These are phyloP conservation scores for Rhaphigaster nebulosa DNA, from an alignment of 2,888 invertebrate species.

Conservation along the genomic window DNA sequence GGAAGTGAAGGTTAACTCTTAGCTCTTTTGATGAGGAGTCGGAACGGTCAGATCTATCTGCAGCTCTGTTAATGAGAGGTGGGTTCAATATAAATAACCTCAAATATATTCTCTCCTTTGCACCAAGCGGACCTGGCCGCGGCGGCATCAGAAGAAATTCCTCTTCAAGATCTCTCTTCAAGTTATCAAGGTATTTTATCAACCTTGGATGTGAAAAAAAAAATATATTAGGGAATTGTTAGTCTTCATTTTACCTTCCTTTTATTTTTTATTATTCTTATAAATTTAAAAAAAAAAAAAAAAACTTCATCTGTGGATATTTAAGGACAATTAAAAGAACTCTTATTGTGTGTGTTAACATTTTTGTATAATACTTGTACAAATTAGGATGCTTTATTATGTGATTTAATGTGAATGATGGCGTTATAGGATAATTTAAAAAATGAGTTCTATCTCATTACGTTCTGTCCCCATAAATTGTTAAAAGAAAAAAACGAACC, in stretches of 20 bases:
- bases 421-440: slow-evolving; percentile 10
- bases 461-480: neutral
- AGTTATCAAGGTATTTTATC: slow-evolving; percentile 53
- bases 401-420: slow-evolving; percentile 17
- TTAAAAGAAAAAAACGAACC: neutral
- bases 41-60: neutral
- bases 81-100: slow-evolving; percentile 58
- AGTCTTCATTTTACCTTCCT: slow-evolving; percentile 28
- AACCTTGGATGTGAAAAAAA: slow-evolving; percentile 55
- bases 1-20: neutral
- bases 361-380: slow-evolving; percentile 56
- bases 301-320: slow-evolving; percentile 30
- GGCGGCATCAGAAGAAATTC: neutral
- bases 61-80: slow-evolving; percentile 50
- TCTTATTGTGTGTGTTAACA: slow-evolving; percentile 53
- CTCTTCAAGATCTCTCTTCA: slow-evolving; percentile 44
- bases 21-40: neutral
- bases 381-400: slow-evolving; percentile 20
- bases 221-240: slow-evolving; percentile 21
- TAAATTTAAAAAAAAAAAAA: neutral
- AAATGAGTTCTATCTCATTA: neutral
- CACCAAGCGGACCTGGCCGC: neutral
- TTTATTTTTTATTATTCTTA: neutral
- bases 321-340: slow-evolving; percentile 56
- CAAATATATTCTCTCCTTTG: slow-evolving; percentile 54